Evolutionary conservation across 2,888 invertebrate species (phyloP).

Genomic region (Athrips mouffetella): DNA sequence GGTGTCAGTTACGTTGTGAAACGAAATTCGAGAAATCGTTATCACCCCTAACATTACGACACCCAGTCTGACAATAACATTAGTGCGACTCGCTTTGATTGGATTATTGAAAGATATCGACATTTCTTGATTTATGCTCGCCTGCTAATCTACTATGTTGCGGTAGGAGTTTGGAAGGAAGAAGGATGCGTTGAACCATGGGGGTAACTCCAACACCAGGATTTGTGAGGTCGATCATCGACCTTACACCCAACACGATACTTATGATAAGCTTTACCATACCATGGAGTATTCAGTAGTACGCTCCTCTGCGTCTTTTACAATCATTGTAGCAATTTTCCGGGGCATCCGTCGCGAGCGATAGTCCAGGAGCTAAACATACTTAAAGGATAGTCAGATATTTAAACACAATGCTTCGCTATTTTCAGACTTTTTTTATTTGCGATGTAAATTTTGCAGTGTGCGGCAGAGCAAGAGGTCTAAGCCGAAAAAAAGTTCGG

Average conservation of each 20-base stretch:
- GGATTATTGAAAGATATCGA: slow-evolving; percentile 72
- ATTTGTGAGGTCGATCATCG: too few relatives aligned
- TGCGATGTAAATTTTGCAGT: neutral
- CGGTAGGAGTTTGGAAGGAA: neutral
- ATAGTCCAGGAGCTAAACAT: slow-evolving; percentile 38
- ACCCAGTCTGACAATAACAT: slow-evolving; percentile 70
- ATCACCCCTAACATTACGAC: neutral
- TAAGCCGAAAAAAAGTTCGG: too few relatives aligned
- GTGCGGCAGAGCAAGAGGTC: too few relatives aligned
- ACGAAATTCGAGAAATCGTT: neutral
- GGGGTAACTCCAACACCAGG: too few relatives aligned
- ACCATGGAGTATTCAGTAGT: too few relatives aligned
- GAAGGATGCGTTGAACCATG: too few relatives aligned
- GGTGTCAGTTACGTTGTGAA: neutral
- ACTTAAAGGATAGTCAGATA: too few relatives aligned
- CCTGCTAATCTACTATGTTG: neutral
- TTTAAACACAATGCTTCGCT: too few relatives aligned
- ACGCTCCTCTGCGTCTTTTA: too few relatives aligned
- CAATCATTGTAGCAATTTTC: slow-evolving; percentile 78
- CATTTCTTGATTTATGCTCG: slow-evolving; percentile 50
- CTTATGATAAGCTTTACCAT: too few relatives aligned
- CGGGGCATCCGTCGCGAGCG: slow-evolving; percentile 70
- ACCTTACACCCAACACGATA: too few relatives aligned
- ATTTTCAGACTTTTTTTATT: too few relatives aligned
- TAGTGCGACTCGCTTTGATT: slow-evolving; percentile 68